phyloP scores from a whole-genome alignment of 2,113 vertebrate species.

The Oophaga pumilio region DNA sequence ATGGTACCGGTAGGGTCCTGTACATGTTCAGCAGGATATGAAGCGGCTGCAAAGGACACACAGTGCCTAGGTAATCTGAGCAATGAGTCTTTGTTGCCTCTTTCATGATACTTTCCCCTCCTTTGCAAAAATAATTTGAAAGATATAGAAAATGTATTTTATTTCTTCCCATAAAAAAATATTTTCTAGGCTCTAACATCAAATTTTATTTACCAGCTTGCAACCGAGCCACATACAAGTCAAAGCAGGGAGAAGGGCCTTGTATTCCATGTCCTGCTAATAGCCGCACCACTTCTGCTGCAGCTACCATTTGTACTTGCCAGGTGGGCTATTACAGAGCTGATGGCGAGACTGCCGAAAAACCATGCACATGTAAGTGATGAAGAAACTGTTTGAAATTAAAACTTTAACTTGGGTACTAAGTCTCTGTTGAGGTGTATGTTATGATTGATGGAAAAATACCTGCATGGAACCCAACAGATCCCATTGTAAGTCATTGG shows the following conservation, averaged over 20 bases:
- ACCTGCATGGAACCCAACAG: no score
- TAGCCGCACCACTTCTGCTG: slow-evolving; percentile 84
- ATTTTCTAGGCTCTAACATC: neutral
- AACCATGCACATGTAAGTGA: slow-evolving; percentile 90
- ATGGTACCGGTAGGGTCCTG: slow-evolving; percentile 97
- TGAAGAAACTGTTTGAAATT: neutral
- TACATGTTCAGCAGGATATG: slow-evolving; percentile 90
- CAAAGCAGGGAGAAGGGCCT: slow-evolving; percentile 87
- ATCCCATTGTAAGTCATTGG: no score
- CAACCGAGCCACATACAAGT: slow-evolving; percentile 88
- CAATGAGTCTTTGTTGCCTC: neutral
- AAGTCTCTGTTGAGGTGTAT: no score
- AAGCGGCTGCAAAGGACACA: slow-evolving; percentile 86
- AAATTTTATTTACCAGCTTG: slow-evolving; percentile 76
- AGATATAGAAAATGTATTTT: neutral
- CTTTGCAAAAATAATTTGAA: neutral
- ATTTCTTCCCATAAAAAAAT: neutral
- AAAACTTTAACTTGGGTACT: no score
- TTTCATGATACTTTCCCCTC: neutral
- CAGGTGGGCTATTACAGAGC: slow-evolving; percentile 88
- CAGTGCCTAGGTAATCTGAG: slow-evolving; percentile 85
- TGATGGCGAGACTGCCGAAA: slow-evolving; percentile 84
- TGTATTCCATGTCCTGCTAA: slow-evolving; percentile 89
- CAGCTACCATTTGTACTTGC: slow-evolving; percentile 86
- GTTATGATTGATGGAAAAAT: no score